Evolutionary conservation across 2,113 vertebrate species (phyloP), one percentile per base, ranked within the genome.

Genomic region (Sylvietta virens): DNA sequence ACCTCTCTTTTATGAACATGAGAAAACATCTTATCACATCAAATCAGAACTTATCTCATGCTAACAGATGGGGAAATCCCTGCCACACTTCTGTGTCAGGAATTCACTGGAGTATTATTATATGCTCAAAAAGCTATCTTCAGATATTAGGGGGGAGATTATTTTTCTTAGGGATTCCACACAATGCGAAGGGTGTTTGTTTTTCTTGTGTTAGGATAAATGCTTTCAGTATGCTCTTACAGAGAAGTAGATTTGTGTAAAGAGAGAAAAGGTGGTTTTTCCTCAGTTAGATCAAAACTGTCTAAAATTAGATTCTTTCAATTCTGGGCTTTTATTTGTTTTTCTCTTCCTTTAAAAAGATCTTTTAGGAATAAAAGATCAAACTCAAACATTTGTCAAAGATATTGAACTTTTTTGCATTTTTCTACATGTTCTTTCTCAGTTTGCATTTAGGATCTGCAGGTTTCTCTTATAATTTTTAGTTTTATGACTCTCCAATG

Each of bases 21-120:
- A 74, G 33, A 42, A 93, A 86, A 73, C 39, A 83, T 71, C 73
- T 94, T 92, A 88, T 97, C 94, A 71, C 62, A 57, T 86, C 65
- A 82, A 64, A 96, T 93, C 92, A 91, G 62, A 95, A 80, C 42
- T 86, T 90, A 81, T 54, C 81, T 88, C 44, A 9, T 57, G 57
- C 71, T 76, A 88, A 31, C 45, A 81, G 53, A 73, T 77, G 56
- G 44, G 28, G 61, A 50, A 80, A 48, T 47, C 85, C 74, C 77
- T 78, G 72, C 87, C 86, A 48, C 27, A 30, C 35, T 82, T 81
- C 40, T 35, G 1, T 76, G 66, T 44, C 92, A 96, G 50, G 54
- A 94, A 96, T 69, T 64, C 89, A 82, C 79, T 58, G 13, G 71
- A 40, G 73, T 82, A 37, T 88, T 77, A 93, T 85, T 87, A 86